A percentile compares a stretch with the other conserved stretches of the same genome.
phyloP scores from a whole-genome alignment of 2,797 vertebrate species.

The Chrosomus eos region DNA sequence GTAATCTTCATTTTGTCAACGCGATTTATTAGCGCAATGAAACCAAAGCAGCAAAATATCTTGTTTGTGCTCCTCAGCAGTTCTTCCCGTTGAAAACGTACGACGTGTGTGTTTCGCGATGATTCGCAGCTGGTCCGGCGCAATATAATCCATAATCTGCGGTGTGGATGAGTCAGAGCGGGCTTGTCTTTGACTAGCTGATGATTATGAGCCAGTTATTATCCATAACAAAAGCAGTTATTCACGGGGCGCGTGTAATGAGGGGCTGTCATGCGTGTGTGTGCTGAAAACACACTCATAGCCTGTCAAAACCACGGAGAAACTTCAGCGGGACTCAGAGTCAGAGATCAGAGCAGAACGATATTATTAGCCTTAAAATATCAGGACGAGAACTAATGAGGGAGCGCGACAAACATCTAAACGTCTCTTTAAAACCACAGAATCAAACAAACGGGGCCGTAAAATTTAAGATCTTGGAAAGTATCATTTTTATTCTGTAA shows the following conservation, averaged over 20 bases:
- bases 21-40: slow-evolving; percentile 50
- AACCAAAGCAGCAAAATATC: slow-evolving; percentile 41
- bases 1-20: slow-evolving; percentile 52
- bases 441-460: neutral
- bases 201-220: slow-evolving; percentile 49
- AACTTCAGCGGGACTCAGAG: slow-evolving; percentile 35
- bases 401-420: neutral
- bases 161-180: slow-evolving; percentile 20
- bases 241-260: slow-evolving; percentile 43
- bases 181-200: slow-evolving; percentile 43
- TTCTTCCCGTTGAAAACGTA: slow-evolving; percentile 26
- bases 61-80: slow-evolving; percentile 49
- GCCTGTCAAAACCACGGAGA: slow-evolving; percentile 31
- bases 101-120: slow-evolving; percentile 37
- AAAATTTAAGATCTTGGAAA: neutral
- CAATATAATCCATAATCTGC: slow-evolving; percentile 24
- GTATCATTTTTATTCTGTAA: too few species aligned
- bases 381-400: slow-evolving; percentile 3
- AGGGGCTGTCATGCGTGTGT: slow-evolving; percentile 44
- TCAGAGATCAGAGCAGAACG: slow-evolving; percentile 15
- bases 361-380: slow-evolving; percentile 30
- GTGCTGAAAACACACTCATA: slow-evolving; percentile 30
- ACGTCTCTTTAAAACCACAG: neutral
- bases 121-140: slow-evolving; percentile 50
- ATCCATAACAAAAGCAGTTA: slow-evolving; percentile 47